Evolutionary conservation across 2,797 vertebrate genomes (phyloP).

Genomic region (Podarcis lilfordi): DNA sequence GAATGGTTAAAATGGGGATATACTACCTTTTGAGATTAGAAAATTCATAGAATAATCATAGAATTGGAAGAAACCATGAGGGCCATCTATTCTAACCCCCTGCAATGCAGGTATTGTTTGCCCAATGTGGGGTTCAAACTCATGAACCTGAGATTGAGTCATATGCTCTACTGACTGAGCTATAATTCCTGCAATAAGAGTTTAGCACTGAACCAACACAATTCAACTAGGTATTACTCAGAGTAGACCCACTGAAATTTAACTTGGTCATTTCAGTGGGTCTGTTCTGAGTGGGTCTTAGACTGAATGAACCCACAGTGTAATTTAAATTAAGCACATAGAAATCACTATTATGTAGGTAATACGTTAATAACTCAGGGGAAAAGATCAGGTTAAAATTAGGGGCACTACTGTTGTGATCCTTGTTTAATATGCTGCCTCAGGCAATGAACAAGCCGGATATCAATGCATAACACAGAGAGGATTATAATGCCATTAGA

Average conservation of each 20-base stretch:
- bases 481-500: constrained; percentile 17
- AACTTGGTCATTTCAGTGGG: no score
- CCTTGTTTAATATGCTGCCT: not conserved
- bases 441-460: not conserved
- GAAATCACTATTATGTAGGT: not conserved
- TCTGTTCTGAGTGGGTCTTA: no score
- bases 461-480: not conserved
- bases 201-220: constrained; percentile 8
- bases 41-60: not conserved
- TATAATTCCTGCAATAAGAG: not conserved
- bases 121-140: no score
- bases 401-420: not conserved
- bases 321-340: not conserved
- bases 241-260: no score
- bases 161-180: no score
- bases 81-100: no score
- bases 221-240: no score
- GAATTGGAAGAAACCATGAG: no score
- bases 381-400: not conserved
- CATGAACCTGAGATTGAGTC: no score
- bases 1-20: not conserved
- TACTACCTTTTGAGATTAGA: not conserved
- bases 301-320: not conserved
- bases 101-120: no score
- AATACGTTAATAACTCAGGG: not conserved